Percentiles rank a stretch among this genome's conserved stretches.
Evolutionary conservation across 1,140 invertebrate species (phyloP).

Genomic region (Papilio polytes): DNA sequence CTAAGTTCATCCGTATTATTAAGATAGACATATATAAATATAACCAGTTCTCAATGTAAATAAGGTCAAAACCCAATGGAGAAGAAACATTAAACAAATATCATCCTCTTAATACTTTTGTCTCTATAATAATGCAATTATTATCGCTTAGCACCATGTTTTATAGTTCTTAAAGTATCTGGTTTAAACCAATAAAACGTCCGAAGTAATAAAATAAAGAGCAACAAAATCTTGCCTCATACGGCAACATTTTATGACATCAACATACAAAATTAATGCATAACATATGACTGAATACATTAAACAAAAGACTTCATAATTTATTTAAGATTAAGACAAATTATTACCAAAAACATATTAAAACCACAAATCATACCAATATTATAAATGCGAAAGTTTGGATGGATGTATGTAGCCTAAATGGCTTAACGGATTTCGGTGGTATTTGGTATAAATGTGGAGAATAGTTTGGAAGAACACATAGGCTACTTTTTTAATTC

Average conservation of each 20-base stretch:
- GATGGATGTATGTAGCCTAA: too few relatives aligned
- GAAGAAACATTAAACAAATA: not conserved
- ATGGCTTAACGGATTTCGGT: too few relatives aligned
- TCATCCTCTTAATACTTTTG: not conserved
- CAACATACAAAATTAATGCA: not conserved
- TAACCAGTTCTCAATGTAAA: not conserved
- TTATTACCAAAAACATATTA: too few relatives aligned
- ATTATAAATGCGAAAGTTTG: too few relatives aligned
- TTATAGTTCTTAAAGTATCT: not conserved
- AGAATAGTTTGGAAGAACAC: too few relatives aligned
- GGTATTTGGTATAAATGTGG: too few relatives aligned
- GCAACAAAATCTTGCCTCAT: slow-evolving; percentile 4
- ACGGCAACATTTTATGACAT: not conserved
- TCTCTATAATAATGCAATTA: not conserved
- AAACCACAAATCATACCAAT: too few relatives aligned
- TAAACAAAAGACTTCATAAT: not conserved
- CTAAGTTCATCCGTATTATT: slow-evolving; percentile 12
- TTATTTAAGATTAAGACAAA: too few relatives aligned
- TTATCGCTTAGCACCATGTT: not conserved
- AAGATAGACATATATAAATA: not conserved
- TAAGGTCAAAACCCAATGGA: not conserved
- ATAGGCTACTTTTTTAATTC: too few relatives aligned
- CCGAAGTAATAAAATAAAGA: not conserved
- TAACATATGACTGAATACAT: not conserved
- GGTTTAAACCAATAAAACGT: slow-evolving; percentile 1